Base-by-base conservation (phyloP, 2,113 vertebrate species). In the Megatriorchis doriae region DNA sequence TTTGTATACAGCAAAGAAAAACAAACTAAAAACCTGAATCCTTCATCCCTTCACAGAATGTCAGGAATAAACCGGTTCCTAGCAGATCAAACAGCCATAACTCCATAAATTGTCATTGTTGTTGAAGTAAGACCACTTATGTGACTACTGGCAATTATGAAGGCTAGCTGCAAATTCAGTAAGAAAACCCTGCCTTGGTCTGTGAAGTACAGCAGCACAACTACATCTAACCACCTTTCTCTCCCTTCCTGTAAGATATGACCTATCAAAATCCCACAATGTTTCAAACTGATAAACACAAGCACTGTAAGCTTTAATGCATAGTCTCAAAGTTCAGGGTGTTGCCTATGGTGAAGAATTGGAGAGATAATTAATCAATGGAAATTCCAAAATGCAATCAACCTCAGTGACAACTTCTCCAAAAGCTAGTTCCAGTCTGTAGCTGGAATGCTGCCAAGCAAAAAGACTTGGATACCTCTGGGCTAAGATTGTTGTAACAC, bases 381-480 rank as follows among this genome's bases (percentile, higher is more conserved):
- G 78, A 97, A 97, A 97, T 96, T 97, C 92, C 74, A 94, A 97
- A 97, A 97, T 71, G 73, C 55, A 89, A 98, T 98, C 95, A 96
- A 96, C 97, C 97, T 98, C 96, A 86, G 94, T 97, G 97, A 97
- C 97, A 98, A 93, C 59, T 77, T 94, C 82, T 95, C 91, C 91
- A 97, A 97, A 93, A 93, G 62, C 88, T 96, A 93, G 85, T 90
- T 97, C 94, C 72, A 96, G 90, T 56, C 82, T 94, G 88, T 72
- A 81, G 91, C 94, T 97, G 97, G 95, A 98, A 96, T 80, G 45
- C 66, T 84, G 95, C 94, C 95, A 97, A 81, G 75, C 56, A 96
- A 89, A 91, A 92, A 95, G 81, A 80, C 74, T 82, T 62, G 72
- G 61, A 81, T 94, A 94, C 71, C 92, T 97, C 86, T 81, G 88